Conservation (phyloP, 2,888 invertebrate genomes). For the Leptodirus hochenwartii region DNA sequence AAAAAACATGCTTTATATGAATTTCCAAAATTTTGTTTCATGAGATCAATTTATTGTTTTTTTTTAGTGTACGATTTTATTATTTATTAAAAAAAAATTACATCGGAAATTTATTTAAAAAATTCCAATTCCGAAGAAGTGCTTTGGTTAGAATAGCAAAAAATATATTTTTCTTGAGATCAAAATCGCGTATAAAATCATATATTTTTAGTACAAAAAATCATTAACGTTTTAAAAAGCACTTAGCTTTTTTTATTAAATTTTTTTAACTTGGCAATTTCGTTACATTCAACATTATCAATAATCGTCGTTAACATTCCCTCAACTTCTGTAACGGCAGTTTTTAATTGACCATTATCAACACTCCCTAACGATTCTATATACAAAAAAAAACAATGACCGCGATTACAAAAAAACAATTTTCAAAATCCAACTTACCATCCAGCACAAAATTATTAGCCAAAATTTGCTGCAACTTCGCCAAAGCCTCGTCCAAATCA, state of each 20-base stretch:
- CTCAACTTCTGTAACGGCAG: constrained; percentile 52
- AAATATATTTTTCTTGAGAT: too few species aligned
- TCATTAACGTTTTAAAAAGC: background rate
- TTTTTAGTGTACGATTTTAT: too few species aligned
- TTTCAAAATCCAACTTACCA: constrained; percentile 24
- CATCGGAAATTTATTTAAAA: too few species aligned
- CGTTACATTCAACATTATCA: constrained; percentile 41
- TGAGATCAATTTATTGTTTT: too few species aligned
- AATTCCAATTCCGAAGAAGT: too few species aligned
- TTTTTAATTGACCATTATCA: constrained; percentile 47
- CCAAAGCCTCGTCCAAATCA: constrained; percentile 48
- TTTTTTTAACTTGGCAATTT: constrained; percentile 2
- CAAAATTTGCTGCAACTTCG: constrained; percentile 49
- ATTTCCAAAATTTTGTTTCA: too few species aligned
- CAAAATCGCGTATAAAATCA: too few species aligned
- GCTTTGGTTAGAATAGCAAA: too few species aligned
- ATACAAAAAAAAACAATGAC: constrained; percentile 10
- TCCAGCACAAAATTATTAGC: constrained; percentile 48
- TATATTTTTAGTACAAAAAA: too few species aligned
- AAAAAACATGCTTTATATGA: too few species aligned
- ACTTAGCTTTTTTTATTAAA: background rate
- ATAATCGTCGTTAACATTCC: constrained; percentile 47
- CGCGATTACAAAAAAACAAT: background rate
- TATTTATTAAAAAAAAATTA: too few species aligned
- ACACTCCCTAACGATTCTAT: constrained; percentile 31